phyloP scores from a whole-genome alignment of 1,140 invertebrate species.

The Andrena cerasifolii region DNA sequence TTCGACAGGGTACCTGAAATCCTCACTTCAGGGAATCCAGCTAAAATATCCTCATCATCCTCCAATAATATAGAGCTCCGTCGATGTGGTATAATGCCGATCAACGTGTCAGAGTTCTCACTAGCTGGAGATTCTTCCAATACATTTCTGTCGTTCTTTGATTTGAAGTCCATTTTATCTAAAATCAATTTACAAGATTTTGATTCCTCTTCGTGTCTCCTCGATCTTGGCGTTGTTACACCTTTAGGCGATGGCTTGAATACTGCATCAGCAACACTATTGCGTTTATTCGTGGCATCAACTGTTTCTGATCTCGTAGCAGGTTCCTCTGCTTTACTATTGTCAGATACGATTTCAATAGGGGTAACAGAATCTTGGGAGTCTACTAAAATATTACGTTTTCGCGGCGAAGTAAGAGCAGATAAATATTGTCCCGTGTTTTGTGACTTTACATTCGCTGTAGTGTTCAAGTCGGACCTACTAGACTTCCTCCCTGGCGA shows the following conservation, averaged over 20 bases:
- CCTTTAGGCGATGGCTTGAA: background rate
- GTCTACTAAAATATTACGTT: slow-evolving; percentile 48
- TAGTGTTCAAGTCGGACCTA: slow-evolving; percentile 3
- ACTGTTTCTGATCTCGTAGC: background rate
- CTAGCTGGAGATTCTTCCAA: background rate
- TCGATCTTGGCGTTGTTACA: background rate
- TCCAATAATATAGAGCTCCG: background rate
- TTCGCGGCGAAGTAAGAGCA: slow-evolving; percentile 45
- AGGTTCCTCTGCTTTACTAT: slow-evolving; percentile 5
- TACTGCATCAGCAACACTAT: background rate
- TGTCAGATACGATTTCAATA: background rate
- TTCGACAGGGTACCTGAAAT: slow-evolving; percentile 66
- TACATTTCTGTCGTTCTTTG: background rate
- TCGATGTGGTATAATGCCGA: background rate
- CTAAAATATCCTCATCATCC: slow-evolving; percentile 66
- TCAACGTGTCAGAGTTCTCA: background rate
- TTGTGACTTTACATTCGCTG: slow-evolving; percentile 44
- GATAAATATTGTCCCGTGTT: slow-evolving; percentile 52
- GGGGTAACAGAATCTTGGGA: slow-evolving; percentile 7
- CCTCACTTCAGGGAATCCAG: slow-evolving; percentile 65
- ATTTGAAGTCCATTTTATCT: background rate
- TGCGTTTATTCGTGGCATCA: background rate
- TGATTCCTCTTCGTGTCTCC: background rate
- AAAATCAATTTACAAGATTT: too few species aligned
- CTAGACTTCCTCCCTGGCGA: background rate